Evolutionary conservation across 2,113 vertebrate genomes (phyloP), one percentile per base, ranked within the genome.

Genomic region (Cynoglossus semilaevis): DNA sequence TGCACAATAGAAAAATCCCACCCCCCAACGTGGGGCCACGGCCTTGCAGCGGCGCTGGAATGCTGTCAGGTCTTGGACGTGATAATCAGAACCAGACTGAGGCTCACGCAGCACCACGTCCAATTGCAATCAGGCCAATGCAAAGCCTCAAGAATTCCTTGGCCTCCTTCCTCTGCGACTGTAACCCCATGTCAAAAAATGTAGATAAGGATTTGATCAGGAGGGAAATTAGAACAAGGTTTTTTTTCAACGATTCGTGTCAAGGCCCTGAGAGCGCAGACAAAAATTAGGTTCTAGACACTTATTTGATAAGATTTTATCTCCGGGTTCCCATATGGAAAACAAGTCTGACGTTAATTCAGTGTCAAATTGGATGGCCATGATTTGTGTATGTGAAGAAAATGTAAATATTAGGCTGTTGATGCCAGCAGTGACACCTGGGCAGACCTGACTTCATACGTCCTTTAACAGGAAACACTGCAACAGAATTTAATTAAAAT

Each of bases 1-100:
- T 60, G 54, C 16, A 9, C 17, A 9, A 9, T 22, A 16, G 47
- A 58, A 35, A 17, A 63, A 64, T 36, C 16, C 54, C 2, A 3
- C 52, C 54, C 34, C 19, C 22, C 18, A 34, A 38, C 14, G 19
- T 36, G 62, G 67, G 56, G 72, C 64, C 35, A 14, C 14, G 66
- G 47, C 51, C 56, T 15, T 22, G 61, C 45, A 57, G 67, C 70
- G 35, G 51, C 7, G 38, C 84, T 82, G 85, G 85, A 89, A 84
- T 77, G 74, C 76, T 63, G 67, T 85, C 76, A 63, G 76, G 16
- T 61, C 79, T 51, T 18, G 58, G 71, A 78, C 50, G 52, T 75
- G 76, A 65, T 89, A 90, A 90, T 88, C 85, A 84, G 51, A 86
- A 85, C 76, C 88, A 89, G 83, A 84, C 69, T 57, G 50, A 22